Evolutionary conservation across 2,113 vertebrate genomes (phyloP).

Genomic region (Glaucidium brasilianum): DNA sequence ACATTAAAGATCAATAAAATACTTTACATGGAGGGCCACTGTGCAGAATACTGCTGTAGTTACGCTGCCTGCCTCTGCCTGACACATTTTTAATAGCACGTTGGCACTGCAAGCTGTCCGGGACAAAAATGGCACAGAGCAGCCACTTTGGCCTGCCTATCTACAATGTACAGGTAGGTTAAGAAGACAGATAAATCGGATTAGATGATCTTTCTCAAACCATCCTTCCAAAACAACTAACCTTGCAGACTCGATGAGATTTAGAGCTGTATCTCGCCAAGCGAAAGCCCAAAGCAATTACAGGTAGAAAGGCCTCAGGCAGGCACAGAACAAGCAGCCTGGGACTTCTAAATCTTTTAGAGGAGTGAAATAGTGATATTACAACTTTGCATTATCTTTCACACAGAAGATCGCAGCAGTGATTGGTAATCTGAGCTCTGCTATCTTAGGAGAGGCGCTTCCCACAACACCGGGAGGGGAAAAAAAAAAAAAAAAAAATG

Average conservation of each 20-base stretch:
- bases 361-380: conserved; percentile 39
- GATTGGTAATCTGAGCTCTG: neutral
- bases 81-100: neutral
- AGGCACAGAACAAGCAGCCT: conserved; percentile 37
- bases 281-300: conserved; percentile 72
- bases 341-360: conserved; percentile 62
- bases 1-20: conserved; percentile 53
- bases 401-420: neutral
- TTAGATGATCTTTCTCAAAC: conserved; percentile 15
- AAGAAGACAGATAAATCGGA: neutral
- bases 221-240: conserved; percentile 34
- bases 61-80: neutral
- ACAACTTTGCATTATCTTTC: conserved; percentile 33
- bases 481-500: neutral
- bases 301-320: conserved; percentile 51
- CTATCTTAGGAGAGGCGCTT: neutral
- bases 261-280: neutral
- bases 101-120: neutral
- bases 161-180: neutral
- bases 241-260: conserved; percentile 25
- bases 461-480: neutral
- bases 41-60: neutral
- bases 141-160: neutral
- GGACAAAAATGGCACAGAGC: neutral
- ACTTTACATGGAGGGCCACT: neutral